Conservation (phyloP, 2,797 vertebrate genomes). For the Dendrocincla fuliginosa region DNA sequence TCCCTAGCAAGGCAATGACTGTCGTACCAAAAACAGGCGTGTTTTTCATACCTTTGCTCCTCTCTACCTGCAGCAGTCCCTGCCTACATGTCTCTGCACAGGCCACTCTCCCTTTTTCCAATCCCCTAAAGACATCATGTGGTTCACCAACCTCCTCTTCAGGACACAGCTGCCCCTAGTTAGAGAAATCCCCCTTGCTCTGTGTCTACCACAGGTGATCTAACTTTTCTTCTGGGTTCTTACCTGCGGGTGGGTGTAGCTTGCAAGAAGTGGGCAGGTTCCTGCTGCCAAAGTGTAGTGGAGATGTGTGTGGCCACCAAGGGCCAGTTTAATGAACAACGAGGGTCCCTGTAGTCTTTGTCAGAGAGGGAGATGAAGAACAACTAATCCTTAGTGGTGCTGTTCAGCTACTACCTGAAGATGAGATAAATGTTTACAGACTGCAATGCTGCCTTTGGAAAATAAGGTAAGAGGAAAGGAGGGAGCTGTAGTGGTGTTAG, state of each 20-base stretch:
- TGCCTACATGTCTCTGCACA: not conserved
- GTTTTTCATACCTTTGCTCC: not conserved
- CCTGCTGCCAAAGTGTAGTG: accelerated
- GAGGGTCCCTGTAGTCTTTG: not conserved
- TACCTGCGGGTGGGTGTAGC: not conserved
- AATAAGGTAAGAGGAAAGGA: not conserved
- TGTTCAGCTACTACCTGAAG: not conserved
- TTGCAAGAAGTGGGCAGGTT: not conserved
- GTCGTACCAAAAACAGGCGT: accelerated
- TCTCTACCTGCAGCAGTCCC: not conserved
- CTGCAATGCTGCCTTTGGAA: not conserved
- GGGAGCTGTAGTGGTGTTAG: not conserved
- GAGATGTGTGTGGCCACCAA: accelerated
- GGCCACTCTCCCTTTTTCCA: not conserved
- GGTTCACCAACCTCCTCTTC: not conserved
- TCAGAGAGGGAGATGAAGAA: not conserved
- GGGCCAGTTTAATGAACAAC: too few species aligned
- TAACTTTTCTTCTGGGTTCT: not conserved
- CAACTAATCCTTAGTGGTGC: not conserved
- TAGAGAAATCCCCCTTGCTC: not conserved
- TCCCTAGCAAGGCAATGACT: not conserved
- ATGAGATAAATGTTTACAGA: not conserved
- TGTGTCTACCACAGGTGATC: not conserved
- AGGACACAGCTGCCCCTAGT: not conserved
- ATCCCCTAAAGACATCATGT: accelerated